Percentiles rank a stretch among this genome's conserved stretches.
phyloP scores from a whole-genome alignment of 2,113 vertebrate species.

The Mirza zaza region DNA sequence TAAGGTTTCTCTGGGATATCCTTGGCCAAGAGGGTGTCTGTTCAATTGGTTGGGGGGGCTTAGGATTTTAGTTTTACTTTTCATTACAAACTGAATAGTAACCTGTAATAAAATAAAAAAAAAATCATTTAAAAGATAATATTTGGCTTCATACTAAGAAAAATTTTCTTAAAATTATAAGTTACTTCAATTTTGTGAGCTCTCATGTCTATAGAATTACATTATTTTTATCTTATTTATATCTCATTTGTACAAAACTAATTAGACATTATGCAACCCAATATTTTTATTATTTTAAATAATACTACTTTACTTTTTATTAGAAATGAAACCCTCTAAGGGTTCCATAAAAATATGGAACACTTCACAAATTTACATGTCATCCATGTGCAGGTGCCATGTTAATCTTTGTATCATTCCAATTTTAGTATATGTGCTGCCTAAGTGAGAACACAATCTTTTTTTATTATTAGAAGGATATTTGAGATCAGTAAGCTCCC shows the following conservation, averaged over 20 bases:
- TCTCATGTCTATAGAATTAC: background rate
- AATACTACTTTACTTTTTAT: background rate
- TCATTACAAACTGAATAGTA: background rate
- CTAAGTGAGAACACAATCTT: background rate
- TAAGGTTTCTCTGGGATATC: no score
- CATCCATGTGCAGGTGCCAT: background rate
- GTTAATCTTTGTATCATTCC: background rate
- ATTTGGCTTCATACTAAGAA: background rate
- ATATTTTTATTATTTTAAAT: background rate
- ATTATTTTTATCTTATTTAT: background rate
- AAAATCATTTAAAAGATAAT: background rate
- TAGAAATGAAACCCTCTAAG: no score
- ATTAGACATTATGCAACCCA: accelerated
- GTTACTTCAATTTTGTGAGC: background rate
- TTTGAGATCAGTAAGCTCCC: background rate
- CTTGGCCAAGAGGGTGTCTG: no score
- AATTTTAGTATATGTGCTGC: background rate
- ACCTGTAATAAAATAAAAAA: background rate
- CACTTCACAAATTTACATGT: background rate
- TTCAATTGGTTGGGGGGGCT: no score
- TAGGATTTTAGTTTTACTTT: no score
- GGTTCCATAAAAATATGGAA: background rate
- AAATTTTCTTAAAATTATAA: background rate
- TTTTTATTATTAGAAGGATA: background rate
- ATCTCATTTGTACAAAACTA: background rate